Base-by-base conservation (phyloP, 2,797 vertebrate genomes). In the Rhinella marina region DNA sequence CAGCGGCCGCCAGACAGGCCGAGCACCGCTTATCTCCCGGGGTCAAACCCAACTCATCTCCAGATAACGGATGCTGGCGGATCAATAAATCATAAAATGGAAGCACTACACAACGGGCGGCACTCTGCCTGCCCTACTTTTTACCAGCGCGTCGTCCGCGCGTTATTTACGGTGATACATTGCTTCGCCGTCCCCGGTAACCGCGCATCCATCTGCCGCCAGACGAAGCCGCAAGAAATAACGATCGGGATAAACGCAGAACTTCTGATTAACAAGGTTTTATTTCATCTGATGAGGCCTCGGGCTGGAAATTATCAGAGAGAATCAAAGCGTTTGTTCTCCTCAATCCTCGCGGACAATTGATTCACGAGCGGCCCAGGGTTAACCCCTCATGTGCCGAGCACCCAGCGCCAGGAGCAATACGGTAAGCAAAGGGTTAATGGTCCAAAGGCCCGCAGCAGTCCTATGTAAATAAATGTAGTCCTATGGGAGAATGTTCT, bases 241-340 rank as follows among this genome's bases (percentile, higher is more conserved):
- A 81, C 52, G 77, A 81, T 41, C 64, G 1, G 1, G 59, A 29
- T 59, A 56, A 54, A 73, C 4, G 77, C 29, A 68, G 25, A 50
- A 86, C 50, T 78, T 25, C 29, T 81, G 85, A 86, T 86, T 86
- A 86, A 73, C 78, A 54, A 29, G 56, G 21, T 66, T 87, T 62
- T 72, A 64, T 72, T 54, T 52, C 54, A 87, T 76, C 68, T 64
- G 68, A 75, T 41, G 75, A 61, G 9, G 68, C 68, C 70, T 19
- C 41, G 1, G 80, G 80, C 32, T 19, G n/a, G 32, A 66, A 62
- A 62, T 87, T 82, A 82, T 50, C 50, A 21, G 3, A 81, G 56
- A 70, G 80, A 86, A 86, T 86, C 77, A 79, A 86, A 86, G 19
- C 16, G 84, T 86, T 80, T 86, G 73, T 78, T 86, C 79, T 56